Percentiles rank a stretch among this genome's conserved stretches.
Conservation (phyloP, 2,113 vertebrate species). For the Nannobrachium achirus region DNA sequence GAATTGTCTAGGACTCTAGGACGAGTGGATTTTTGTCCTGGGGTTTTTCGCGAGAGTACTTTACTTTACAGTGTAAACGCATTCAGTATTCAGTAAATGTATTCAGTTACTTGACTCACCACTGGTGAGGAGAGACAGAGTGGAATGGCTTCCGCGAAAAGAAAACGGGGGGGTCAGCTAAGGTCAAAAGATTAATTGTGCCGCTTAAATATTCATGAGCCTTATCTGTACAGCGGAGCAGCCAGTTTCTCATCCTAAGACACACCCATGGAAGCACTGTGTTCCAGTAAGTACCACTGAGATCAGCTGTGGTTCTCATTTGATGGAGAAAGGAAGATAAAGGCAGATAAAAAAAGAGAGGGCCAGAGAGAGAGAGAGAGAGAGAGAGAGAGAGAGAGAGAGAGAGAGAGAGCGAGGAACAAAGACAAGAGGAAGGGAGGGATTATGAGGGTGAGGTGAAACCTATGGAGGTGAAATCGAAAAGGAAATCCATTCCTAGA, state of each 20-base stretch:
- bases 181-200: constrained; percentile 64
- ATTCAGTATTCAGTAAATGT: too few relatives aligned
- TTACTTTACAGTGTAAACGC: too few relatives aligned
- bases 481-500: constrained; percentile 21
- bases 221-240: constrained; percentile 61
- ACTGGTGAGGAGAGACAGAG: constrained; percentile 15
- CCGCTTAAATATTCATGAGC: constrained; percentile 66
- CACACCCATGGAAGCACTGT: constrained; percentile 46
- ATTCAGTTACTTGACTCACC: too few relatives aligned
- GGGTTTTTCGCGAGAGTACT: too few relatives aligned
- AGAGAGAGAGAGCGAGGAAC: not conserved
- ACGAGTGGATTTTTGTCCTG: too few relatives aligned
- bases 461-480: constrained; percentile 20
- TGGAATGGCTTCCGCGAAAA: constrained; percentile 36
- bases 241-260: constrained; percentile 57
- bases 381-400: not conserved
- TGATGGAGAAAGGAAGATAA: constrained; percentile 41
- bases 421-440: not conserved
- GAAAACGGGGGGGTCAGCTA: constrained; percentile 24
- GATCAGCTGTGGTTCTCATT: constrained; percentile 46
- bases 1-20: too few relatives aligned
- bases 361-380: not conserved
- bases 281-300: constrained; percentile 43
- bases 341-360: constrained; percentile 11
- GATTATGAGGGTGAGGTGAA: constrained; percentile 4